Evolutionary conservation across 2,113 vertebrate genomes (phyloP), one percentile per base, ranked within the genome.

Genomic region (Heterotis niloticus): DNA sequence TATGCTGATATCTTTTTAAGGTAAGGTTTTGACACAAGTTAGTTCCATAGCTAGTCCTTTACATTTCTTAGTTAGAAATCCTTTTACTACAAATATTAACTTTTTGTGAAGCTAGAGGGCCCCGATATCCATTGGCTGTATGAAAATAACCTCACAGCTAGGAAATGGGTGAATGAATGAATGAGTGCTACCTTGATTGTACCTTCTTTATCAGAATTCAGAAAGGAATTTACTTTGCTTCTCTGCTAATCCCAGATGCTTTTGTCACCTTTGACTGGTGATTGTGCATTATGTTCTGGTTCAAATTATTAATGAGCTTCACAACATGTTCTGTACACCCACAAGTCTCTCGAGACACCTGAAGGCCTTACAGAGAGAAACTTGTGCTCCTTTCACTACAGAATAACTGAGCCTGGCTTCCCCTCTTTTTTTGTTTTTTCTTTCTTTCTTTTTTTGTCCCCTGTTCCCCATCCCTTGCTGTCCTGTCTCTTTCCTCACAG

Each of bases 351-450:
- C 76, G 67, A 77, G 34, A 66, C 66, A 62, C 67, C 67, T 76
- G 81, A 94, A 91, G 93, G 91, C 94, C 94, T 96, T 96, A 94
- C 92, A 95, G 88, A 94, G 93, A 91, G 92, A 95, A 92, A 92
- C 93, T 89, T 90, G 62, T 90, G 85, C 90, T 91, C 76, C 70
- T 78, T 92, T 94, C 88, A 89, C 83, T 91, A 82, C 93, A 93
- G 90, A 92, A 85, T 96, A 92, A 96, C 94, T 98, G 86, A 94
- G 85, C 80, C 75, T 85, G 85, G 84, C 87, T 90, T 87, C 84
- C 86, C 86, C 84, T 82, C 88, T 79, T 89, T 87, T 76, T 78
- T 78, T 78, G 69, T 69, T 76, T 75, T 80, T 75, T 62, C 64
- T 71, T 78, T 76, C 82, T 88, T 89, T 91, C 94, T 86, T 91